Evolutionary conservation across 1,140 invertebrate genomes (phyloP).

Genomic region (Whitmania pigra): DNA sequence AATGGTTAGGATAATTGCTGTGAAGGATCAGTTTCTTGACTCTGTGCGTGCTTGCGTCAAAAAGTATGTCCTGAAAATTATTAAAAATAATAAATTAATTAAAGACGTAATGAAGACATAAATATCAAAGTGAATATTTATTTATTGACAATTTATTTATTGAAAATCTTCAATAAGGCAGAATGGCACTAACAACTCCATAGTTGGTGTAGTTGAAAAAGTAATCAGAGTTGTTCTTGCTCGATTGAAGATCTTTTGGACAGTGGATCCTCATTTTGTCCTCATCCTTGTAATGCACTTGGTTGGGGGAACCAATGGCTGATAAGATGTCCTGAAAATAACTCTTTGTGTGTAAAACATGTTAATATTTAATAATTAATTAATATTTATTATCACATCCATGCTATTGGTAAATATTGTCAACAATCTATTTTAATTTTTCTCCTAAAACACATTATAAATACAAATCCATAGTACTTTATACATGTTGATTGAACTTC

Average conservation of each 20-base stretch:
- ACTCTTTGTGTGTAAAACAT: no score
- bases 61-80: constrained; percentile 73
- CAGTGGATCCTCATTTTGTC: constrained; percentile 97
- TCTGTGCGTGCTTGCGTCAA: constrained; percentile 81
- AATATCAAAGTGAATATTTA: no score
- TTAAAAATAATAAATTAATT: background rate
- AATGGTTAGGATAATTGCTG: constrained; percentile 96
- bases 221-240: constrained; percentile 67
- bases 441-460: no score
- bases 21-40: constrained; percentile 95
- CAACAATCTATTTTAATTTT: no score
- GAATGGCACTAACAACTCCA: constrained; percentile 60
- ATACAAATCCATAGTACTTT: no score
- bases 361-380: no score
- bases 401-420: no score
- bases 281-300: constrained; percentile 85
- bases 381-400: no score
- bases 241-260: constrained; percentile 66
- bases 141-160: no score
- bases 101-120: background rate
- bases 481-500: no score
- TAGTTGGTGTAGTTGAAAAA: constrained; percentile 96
- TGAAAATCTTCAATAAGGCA: background rate
- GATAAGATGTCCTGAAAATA: constrained; percentile 64
- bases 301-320: constrained; percentile 58